These are phyloP conservation scores for Papilio polyxenes DNA, from an alignment of 1,140 invertebrate species.

Conservation along the genomic window DNA sequence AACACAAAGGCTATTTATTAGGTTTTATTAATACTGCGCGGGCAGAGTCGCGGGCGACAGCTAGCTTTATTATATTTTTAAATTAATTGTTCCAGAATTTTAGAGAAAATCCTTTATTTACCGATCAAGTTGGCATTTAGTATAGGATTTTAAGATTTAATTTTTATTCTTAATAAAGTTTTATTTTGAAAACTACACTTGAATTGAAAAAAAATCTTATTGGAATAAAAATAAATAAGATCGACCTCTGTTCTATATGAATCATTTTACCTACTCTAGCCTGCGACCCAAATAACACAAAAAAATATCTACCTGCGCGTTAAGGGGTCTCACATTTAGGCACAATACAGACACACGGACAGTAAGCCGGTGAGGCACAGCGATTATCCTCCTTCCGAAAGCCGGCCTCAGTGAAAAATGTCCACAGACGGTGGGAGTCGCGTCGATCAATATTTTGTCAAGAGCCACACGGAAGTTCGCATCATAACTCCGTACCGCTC, in stretches of 20 bases:
- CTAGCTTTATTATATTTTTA: no score
- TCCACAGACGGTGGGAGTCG: constrained; percentile 66
- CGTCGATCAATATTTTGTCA: constrained; percentile 78
- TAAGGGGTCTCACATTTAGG: constrained; percentile 62
- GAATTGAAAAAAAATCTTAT: constrained; percentile 13
- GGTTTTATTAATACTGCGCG: no score
- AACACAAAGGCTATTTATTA: no score
- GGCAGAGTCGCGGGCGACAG: no score
- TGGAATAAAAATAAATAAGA: constrained; percentile 34
- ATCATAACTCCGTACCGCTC: constrained; percentile 65
- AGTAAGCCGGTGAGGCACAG: constrained; percentile 66
- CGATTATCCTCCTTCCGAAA: constrained; percentile 70
- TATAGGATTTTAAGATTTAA: not conserved
- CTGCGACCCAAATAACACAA: constrained; percentile 70
- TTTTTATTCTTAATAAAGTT: not conserved
- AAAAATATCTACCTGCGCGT: constrained; percentile 75
- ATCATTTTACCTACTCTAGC: constrained; percentile 57
- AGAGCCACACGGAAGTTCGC: constrained; percentile 71
- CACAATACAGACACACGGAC: constrained; percentile 67
- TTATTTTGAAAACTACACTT: not conserved
- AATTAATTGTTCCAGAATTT: no score
- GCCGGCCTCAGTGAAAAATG: constrained; percentile 67
- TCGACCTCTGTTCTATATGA: constrained; percentile 46
- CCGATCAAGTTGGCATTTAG: no score
- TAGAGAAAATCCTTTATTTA: no score